phyloP scores from a whole-genome alignment of 2,797 vertebrate species.

The Hybognathus amarus region DNA sequence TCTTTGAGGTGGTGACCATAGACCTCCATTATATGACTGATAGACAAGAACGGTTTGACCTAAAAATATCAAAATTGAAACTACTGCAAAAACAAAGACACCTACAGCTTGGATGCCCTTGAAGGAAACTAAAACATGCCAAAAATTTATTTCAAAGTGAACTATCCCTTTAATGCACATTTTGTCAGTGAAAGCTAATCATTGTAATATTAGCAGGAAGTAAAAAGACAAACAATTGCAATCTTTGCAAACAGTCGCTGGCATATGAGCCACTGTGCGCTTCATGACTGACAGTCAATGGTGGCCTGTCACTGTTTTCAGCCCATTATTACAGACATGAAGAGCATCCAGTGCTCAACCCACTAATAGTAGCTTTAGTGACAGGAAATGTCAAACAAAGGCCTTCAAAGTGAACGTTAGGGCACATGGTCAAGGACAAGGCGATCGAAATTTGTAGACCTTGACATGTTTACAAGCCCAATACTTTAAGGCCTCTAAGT shows the following conservation, averaged over 20 bases:
- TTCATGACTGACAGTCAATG: slow-evolving; percentile 6
- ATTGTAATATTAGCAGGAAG: not conserved
- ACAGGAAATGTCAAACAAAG: slow-evolving; percentile 12
- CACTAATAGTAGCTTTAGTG: slow-evolving; percentile 19
- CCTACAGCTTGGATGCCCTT: no score
- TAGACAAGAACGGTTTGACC: no score
- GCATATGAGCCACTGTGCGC: not conserved
- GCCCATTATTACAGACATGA: slow-evolving; percentile 3
- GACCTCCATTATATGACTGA: no score
- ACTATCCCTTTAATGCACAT: not conserved
- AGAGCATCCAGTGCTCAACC: not conserved
- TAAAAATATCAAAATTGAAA: no score
- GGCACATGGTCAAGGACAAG: slow-evolving; percentile 1
- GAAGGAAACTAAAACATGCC: no score
- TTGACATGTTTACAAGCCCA: not conserved
- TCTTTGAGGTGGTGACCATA: no score
- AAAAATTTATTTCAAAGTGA: no score
- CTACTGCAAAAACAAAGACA: no score
- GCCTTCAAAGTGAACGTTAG: not conserved
- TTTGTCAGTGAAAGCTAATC: not conserved
- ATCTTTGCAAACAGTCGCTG: not conserved
- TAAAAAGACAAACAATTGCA: not conserved
- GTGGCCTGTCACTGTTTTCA: slow-evolving; percentile 13
- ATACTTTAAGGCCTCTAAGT: not conserved
- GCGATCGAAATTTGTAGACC: not conserved